Evolutionary conservation across 2,888 invertebrate species (phyloP).

Genomic region (Lithophane socia): DNA sequence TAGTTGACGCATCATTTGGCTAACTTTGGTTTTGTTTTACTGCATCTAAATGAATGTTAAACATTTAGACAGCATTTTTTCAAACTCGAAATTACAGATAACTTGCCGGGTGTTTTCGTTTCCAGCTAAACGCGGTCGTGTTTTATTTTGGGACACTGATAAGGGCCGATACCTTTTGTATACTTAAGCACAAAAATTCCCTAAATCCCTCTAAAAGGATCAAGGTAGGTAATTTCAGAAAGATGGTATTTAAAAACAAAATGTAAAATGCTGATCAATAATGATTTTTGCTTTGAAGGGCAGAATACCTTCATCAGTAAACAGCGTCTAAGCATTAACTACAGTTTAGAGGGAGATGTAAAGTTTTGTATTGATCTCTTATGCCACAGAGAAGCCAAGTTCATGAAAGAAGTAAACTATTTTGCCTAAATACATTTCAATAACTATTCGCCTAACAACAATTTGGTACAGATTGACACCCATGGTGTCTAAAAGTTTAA

Average conservation of each 20-base stretch:
- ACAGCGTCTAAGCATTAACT: background rate
- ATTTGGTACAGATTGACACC: background rate
- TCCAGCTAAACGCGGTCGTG: slow-evolving; percentile 46
- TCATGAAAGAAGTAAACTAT: background rate
- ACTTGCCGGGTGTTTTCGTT: slow-evolving; percentile 31
- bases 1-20: slow-evolving; percentile 61
- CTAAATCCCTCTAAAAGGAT: slow-evolving; percentile 11
- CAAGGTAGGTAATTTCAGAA: slow-evolving; percentile 1
- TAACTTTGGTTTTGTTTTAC: slow-evolving; percentile 62
- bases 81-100: slow-evolving; percentile 25
- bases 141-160: slow-evolving; percentile 61
- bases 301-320: background rate
- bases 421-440: background rate
- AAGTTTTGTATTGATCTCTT: background rate
- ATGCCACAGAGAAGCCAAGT: background rate
- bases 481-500: background rate
- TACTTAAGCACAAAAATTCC: background rate
- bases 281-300: background rate
- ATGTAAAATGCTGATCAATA: background rate
- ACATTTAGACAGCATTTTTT: slow-evolving; percentile 54
- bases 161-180: slow-evolving; percentile 35
- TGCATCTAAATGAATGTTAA: slow-evolving; percentile 44
- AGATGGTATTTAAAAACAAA: background rate
- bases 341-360: too few species aligned
- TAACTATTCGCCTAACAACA: background rate